phyloP scores from a whole-genome alignment of 2,797 vertebrate species.

The Psittacula echo region DNA sequence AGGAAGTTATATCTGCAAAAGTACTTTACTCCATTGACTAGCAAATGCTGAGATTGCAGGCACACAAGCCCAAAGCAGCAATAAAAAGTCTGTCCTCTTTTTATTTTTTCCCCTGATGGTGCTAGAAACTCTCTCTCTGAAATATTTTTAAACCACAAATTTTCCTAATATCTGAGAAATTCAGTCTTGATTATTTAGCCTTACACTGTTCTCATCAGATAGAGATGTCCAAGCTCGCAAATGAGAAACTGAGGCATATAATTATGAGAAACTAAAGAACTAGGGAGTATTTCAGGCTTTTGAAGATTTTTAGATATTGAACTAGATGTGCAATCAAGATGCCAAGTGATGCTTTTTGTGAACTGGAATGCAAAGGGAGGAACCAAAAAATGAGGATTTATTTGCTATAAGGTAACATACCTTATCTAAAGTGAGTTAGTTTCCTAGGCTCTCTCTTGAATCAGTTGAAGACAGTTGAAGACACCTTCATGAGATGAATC shows the following conservation, averaged over 20 bases:
- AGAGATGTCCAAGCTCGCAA: neutral
- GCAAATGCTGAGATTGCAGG: neutral
- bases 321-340: neutral
- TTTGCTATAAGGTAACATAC: neutral
- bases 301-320: neutral
- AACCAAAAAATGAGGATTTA: neutral
- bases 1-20: neutral
- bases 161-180: neutral
- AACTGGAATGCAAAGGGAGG: neutral
- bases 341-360: neutral
- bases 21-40: neutral
- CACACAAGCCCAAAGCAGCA: neutral
- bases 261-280: neutral
- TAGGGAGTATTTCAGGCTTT: neutral
- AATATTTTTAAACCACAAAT: neutral
- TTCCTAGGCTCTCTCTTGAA: neutral
- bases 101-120: neutral
- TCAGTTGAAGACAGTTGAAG: neutral
- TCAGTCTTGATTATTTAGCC: neutral
- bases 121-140: neutral
- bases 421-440: neutral
- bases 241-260: neutral
- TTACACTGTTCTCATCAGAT: neutral
- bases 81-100: neutral
- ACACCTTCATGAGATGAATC: neutral